Percentiles rank a stretch among this genome's conserved stretches.
Evolutionary conservation across 2,888 invertebrate genomes (phyloP).

Genomic region (Eristalis arbustorum): DNA sequence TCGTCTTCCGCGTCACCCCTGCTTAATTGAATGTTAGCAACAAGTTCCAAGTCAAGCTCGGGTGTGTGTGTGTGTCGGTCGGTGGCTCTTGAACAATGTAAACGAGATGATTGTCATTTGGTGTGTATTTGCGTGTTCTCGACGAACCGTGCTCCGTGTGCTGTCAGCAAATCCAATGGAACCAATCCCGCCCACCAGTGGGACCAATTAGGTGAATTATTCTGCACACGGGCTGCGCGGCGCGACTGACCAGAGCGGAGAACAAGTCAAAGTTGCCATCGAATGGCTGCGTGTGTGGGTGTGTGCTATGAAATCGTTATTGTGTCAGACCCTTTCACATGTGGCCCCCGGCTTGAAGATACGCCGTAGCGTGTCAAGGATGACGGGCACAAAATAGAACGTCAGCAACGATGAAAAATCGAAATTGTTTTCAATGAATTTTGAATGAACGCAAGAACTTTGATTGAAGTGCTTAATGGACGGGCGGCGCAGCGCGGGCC

Average conservation of each 20-base stretch:
- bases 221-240: slow-evolving; percentile 29
- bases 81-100: slow-evolving; percentile 23
- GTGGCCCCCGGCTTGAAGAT: background rate
- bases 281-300: too few species aligned
- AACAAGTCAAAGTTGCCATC: background rate
- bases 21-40: slow-evolving; percentile 57
- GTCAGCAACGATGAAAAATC: background rate
- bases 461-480: slow-evolving; percentile 53
- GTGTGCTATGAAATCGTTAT: background rate
- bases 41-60: slow-evolving; percentile 36
- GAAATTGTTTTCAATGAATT: slow-evolving; percentile 59
- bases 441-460: slow-evolving; percentile 54
- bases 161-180: background rate
- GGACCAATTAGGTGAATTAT: slow-evolving; percentile 58
- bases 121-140: slow-evolving; percentile 45
- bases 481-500: slow-evolving; percentile 9
- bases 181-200: background rate
- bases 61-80: background rate
- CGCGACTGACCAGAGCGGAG: background rate
- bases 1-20: background rate
- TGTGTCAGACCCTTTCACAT: background rate
- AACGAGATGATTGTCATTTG: slow-evolving; percentile 39
- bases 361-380: background rate
- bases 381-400: slow-evolving; percentile 8
- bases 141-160: background rate